Evolutionary conservation across 1,140 invertebrate genomes (phyloP).

Genomic region (Drosophila sp.): DNA sequence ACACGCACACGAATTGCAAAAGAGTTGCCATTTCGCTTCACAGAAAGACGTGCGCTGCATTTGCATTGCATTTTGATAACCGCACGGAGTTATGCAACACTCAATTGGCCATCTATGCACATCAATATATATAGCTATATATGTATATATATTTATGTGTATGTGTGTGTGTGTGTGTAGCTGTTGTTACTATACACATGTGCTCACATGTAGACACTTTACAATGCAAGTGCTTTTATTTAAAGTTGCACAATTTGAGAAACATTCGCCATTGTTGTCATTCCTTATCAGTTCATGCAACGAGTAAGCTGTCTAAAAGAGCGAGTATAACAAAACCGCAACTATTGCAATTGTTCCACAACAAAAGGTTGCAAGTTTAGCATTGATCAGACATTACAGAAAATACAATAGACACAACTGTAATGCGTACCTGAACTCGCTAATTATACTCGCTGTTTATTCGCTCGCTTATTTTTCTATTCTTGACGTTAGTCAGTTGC

Average conservation of each 20-base stretch:
- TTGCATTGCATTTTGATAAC: slow-evolving; percentile 54
- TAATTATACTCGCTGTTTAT: slow-evolving; percentile 1
- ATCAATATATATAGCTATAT: too few species aligned
- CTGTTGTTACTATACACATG: not conserved
- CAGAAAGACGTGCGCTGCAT: slow-evolving; percentile 44
- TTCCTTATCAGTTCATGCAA: slow-evolving; percentile 24
- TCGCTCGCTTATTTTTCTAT: not conserved
- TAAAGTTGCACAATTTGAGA: slow-evolving; percentile 26
- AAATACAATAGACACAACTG: not conserved
- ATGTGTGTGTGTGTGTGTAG: not conserved
- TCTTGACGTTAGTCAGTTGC: not conserved
- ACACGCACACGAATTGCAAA: slow-evolving; percentile 52
- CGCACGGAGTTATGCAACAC: slow-evolving; percentile 35
- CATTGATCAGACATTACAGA: not conserved
- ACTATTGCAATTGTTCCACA: slow-evolving; percentile 14
- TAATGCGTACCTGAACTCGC: not conserved
- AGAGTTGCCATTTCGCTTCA: slow-evolving; percentile 47
- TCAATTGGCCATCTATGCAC: slow-evolving; percentile 46
- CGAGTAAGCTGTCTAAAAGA: not conserved
- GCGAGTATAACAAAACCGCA: slow-evolving; percentile 1
- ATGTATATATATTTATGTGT: not conserved
- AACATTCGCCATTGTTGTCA: slow-evolving; percentile 23
- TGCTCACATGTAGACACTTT: slow-evolving; percentile 7
- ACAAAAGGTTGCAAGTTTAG: not conserved
- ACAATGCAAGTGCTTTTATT: slow-evolving; percentile 43